These are phyloP conservation scores for Kryptopterus vitreolus DNA, from an alignment of 2,797 vertebrate species.

Conservation along the genomic window DNA sequence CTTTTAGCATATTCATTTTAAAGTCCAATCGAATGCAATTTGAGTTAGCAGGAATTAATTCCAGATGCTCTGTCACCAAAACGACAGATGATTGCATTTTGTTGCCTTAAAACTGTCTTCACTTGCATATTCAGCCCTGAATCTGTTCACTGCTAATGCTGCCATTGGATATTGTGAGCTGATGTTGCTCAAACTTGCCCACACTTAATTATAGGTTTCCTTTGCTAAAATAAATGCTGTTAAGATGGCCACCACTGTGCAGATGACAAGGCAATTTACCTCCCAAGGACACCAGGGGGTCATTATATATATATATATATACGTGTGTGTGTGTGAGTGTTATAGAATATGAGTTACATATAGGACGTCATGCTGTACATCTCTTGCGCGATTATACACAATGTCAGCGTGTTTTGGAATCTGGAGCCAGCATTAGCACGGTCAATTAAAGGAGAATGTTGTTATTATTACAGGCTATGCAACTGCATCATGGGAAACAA, in stretches of 20 bases:
- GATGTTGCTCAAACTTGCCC: slow-evolving; percentile 17
- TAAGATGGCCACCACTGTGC: slow-evolving; percentile 6
- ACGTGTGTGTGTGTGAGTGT: not conserved
- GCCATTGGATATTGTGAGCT: slow-evolving; percentile 16
- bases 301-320: slow-evolving; percentile 13
- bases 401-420: slow-evolving; percentile 7
- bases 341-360: slow-evolving; percentile 1
- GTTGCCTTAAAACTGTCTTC: not conserved
- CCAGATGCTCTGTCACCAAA: too few relatives aligned
- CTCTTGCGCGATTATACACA: not conserved
- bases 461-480: not conserved
- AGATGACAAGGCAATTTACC: not conserved
- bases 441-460: not conserved
- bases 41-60: not conserved
- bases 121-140: not conserved
- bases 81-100: not conserved
- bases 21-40: not conserved
- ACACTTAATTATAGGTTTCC: slow-evolving; percentile 39
- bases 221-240: slow-evolving; percentile 38
- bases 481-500: not conserved
- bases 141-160: not conserved
- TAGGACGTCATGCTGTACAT: not conserved
- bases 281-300: slow-evolving; percentile 1
- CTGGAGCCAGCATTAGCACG: not conserved
- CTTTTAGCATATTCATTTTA: not conserved